A percentile compares a stretch with the other conserved stretches of the same genome.
These are phyloP conservation scores for Engraulis encrasicolus DNA, from an alignment of 2,113 vertebrate genomes.

Conservation along the genomic window DNA sequence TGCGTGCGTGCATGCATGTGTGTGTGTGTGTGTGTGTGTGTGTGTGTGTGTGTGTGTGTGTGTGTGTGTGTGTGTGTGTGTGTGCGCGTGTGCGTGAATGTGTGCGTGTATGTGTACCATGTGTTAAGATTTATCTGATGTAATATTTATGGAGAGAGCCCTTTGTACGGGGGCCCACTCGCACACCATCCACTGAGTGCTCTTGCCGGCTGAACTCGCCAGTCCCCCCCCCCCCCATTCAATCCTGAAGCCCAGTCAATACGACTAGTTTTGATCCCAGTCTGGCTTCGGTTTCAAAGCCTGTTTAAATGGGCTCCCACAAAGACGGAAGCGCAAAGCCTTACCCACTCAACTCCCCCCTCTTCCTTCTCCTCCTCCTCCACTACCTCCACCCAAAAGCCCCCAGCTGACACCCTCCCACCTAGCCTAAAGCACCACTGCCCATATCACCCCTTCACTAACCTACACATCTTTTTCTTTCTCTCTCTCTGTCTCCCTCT, in stretches of 20 bases:
- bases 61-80: no score
- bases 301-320: constrained; percentile 74
- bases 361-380: constrained; percentile 56
- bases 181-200: neutral
- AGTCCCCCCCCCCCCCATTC: constrained; percentile 64
- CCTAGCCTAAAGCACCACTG: no score
- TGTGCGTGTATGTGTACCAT: neutral
- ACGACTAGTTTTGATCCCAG: constrained; percentile 76
- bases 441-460: neutral
- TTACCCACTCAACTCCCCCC: constrained; percentile 57
- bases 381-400: constrained; percentile 33
- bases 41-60: no score
- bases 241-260: constrained; percentile 71
- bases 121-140: constrained; percentile 21
- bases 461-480: constrained; percentile 18
- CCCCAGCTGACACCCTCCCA: neutral
- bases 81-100: neutral
- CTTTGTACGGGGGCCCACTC: constrained; percentile 6
- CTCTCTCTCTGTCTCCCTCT: constrained; percentile 42
- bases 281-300: constrained; percentile 80
- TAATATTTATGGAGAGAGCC: constrained; percentile 17
- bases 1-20: no score
- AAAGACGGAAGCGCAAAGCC: constrained; percentile 66
- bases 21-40: neutral
- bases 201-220: constrained; percentile 60